These are phyloP conservation scores for Morpho helenor DNA, from an alignment of 2,888 invertebrate species.

Conservation along the genomic window DNA sequence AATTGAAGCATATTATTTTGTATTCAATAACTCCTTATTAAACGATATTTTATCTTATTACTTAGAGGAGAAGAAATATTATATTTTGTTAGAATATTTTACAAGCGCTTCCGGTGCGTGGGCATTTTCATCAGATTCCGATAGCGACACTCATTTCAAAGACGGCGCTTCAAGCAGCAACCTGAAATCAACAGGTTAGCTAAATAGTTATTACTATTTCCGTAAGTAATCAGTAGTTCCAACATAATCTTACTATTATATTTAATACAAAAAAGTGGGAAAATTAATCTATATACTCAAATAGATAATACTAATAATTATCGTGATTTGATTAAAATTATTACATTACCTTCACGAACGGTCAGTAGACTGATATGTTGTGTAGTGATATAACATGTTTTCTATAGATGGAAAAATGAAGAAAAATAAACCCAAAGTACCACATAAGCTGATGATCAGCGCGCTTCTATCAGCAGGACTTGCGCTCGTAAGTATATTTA, in stretches of 20 bases:
- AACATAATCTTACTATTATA: no score
- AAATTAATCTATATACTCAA: conserved; percentile 24
- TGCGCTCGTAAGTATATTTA: conserved; percentile 48
- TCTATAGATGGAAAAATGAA: conserved; percentile 33
- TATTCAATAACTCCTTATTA: no score
- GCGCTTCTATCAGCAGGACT: conserved; percentile 42
- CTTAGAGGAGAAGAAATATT: no score
- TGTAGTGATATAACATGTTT: conserved; percentile 31
- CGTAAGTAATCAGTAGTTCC: no score
- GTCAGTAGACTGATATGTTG: conserved; percentile 43
- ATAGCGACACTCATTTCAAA: no score
- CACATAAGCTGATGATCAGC: conserved; percentile 38
- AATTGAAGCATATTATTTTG: no score
- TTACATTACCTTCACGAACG: conserved; percentile 46
- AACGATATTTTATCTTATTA: no score
- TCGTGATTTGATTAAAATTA: conserved; percentile 55
- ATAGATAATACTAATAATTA: conserved; percentile 57
- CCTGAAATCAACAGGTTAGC: no score
- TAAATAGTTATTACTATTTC: no score
- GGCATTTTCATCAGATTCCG: not conserved
- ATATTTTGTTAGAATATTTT: no score
- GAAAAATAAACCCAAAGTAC: conserved; percentile 21
- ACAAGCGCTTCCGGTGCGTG: no score
- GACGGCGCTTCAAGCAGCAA: no score
- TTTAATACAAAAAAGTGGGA: not conserved